These are phyloP conservation scores for Orthonychiurus folsomi DNA, from an alignment of 2,888 invertebrate species.

Conservation along the genomic window DNA sequence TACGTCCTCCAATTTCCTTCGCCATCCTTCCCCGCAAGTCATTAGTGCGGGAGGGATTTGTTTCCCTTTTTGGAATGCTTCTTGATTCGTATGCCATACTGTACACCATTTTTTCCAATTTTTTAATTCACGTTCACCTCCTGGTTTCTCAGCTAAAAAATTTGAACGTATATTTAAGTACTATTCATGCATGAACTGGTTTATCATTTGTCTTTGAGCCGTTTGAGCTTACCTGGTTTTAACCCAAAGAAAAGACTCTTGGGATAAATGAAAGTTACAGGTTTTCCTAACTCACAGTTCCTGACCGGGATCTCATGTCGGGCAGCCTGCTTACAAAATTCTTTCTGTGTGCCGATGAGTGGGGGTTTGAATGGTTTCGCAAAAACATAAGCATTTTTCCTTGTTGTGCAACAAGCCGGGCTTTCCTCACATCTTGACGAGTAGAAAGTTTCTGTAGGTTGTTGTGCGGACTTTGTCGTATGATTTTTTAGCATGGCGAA, in stretches of 20 bases:
- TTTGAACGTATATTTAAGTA: neutral
- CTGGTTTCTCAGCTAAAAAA: constrained; percentile 11
- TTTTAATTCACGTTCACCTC: constrained; percentile 14
- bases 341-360: constrained; percentile 16
- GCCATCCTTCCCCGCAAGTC: constrained; percentile 16
- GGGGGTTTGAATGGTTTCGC: constrained; percentile 19
- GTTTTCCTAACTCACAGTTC: constrained; percentile 14
- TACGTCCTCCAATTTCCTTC: constrained; percentile 16
- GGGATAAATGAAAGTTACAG: constrained; percentile 12
- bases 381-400: constrained; percentile 17
- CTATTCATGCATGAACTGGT: no score
- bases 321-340: constrained; percentile 16
- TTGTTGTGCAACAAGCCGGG: constrained; percentile 17
- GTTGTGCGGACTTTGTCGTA: no score
- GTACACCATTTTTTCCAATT: constrained; percentile 21
- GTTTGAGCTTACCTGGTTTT: neutral
- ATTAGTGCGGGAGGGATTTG: constrained; percentile 17
- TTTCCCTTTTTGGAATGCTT: constrained; percentile 7
- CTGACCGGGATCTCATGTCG: constrained; percentile 17
- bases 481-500: no score
- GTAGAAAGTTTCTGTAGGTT: no score
- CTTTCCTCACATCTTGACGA: neutral
- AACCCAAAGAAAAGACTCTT: neutral
- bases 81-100: constrained; percentile 20
- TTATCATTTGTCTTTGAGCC: no score